Base-by-base conservation (phyloP, 2,797 vertebrate genomes). In the Pitangus sulphuratus region DNA sequence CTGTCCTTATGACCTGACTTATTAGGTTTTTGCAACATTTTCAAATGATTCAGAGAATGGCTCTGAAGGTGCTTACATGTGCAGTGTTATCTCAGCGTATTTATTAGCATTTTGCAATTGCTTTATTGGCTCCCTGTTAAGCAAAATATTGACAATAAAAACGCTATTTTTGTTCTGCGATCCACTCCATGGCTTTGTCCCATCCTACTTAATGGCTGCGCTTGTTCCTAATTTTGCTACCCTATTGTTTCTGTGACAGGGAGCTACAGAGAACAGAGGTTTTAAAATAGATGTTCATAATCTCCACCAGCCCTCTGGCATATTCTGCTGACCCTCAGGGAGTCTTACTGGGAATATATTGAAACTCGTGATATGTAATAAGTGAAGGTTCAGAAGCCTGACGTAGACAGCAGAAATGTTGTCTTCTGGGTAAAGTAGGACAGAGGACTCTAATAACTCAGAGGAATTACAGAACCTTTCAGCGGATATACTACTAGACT, bases 121-220 rank as follows among this genome's bases (percentile, higher is more conserved):
- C 91, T 96, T 96, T 97, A 97, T 94, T 94, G 95, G 95, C 95
- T 98, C 95, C 97, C 97, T 71, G 94, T 97, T 98, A 98, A 94
- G 96, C 95, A 97, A 97, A 98, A 96, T 97, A 97, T 95, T 96
- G 96, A 97, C 94, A 96, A 95, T 97, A 97, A 98, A 98, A 97
- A 78, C 42, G 84, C 95, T 97, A 86, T 96, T 98, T 97, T 98
- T 94, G 87, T 96, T 95, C 94, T 90, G 69, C 28, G 56, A 64
- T 89, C 84, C 72, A 21, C 74, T 57, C 47, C 90, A 4, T 78
- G 68, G 76, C 94, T 95, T 96, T 95, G 93, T 97, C 87, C 90
- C 72, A 69, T 92, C 77, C 78, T 58, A 26, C 68, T 97, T 97
- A 98, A 96, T 92, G 84, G 84, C 86, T 57, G 14, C 13, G 6